These are phyloP conservation scores for Spialia ferax DNA, from an alignment of 2,888 invertebrate genomes.

Conservation along the genomic window DNA sequence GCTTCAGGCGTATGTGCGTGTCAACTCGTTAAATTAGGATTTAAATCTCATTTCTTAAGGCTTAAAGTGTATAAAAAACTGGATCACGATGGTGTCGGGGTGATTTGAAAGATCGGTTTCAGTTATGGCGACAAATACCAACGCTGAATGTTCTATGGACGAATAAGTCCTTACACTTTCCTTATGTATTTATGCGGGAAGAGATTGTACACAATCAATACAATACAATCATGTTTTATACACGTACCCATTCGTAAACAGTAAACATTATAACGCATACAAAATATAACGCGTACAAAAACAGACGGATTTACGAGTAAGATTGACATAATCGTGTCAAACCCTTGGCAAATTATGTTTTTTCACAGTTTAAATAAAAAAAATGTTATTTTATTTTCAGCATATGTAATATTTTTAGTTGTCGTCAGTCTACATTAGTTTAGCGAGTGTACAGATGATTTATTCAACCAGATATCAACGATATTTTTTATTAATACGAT, in stretches of 20 bases:
- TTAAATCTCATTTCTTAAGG: conserved; percentile 57
- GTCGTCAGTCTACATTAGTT: conserved; percentile 69
- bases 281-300: too few species aligned
- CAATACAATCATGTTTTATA: conserved; percentile 33
- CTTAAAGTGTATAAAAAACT: conserved; percentile 55
- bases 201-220: conserved; percentile 18
- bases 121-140: conserved; percentile 51
- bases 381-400: not conserved
- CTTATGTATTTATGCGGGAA: conserved; percentile 34
- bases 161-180: too few species aligned
- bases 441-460: conserved; percentile 80
- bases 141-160: conserved; percentile 1
- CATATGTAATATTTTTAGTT: conserved; percentile 70
- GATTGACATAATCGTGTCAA: too few species aligned
- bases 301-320: conserved; percentile 6
- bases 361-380: conserved; percentile 10
- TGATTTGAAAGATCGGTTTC: conserved; percentile 48
- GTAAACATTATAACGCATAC: too few species aligned
- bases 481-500: too few species aligned
- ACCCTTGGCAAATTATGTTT: conserved; percentile 6
- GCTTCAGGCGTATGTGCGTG: conserved; percentile 59
- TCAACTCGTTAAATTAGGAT: conserved; percentile 66
- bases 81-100: conserved; percentile 49
- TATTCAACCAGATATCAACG: conserved; percentile 73
- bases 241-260: conserved; percentile 22